Conservation (phyloP, 2,797 vertebrate genomes). For the Phoeniculus purpureus region DNA sequence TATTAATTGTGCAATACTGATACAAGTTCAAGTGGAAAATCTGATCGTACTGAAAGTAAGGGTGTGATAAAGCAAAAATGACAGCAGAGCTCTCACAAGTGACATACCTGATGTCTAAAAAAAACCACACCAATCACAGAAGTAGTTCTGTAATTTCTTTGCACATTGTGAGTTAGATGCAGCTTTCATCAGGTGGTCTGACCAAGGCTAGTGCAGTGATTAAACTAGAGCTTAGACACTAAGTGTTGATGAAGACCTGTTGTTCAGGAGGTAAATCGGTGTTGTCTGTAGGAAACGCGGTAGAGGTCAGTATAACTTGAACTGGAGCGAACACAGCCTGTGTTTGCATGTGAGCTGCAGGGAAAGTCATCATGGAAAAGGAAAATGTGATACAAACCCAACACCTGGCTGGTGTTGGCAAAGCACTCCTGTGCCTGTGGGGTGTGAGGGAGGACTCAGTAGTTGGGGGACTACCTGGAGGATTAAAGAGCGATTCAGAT, state of each 20-base stretch:
- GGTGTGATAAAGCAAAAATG: background rate
- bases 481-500: background rate
- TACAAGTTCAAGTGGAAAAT: background rate
- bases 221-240: background rate
- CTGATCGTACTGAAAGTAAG: background rate
- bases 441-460: background rate
- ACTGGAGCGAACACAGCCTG: background rate
- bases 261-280: background rate
- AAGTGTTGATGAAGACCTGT: background rate
- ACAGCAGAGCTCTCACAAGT: background rate
- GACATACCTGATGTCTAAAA: fast-evolving
- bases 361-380: background rate
- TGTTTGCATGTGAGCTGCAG: background rate
- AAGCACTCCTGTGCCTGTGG: background rate
- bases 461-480: background rate
- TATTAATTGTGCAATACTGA: background rate
- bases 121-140: background rate
- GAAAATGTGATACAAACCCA: background rate
- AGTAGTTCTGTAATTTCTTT: background rate
- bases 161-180: background rate
- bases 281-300: background rate
- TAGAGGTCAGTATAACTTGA: background rate
- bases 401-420: background rate
- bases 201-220: background rate
- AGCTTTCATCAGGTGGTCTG: background rate